Conservation (phyloP, 2,888 invertebrate species). For the Drosophila testacea region DNA sequence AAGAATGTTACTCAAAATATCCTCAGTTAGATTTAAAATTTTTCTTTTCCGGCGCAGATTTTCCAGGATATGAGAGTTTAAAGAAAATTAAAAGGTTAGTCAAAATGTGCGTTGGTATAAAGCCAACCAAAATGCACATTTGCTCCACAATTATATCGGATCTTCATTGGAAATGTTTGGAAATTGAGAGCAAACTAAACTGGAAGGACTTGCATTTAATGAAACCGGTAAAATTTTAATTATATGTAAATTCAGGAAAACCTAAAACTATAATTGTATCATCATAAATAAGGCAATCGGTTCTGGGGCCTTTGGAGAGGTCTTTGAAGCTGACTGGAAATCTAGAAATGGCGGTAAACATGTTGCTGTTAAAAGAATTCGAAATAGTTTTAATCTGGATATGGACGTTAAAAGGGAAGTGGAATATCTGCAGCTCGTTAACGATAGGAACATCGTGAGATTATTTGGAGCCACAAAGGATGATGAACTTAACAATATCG, state of each 20-base stretch:
- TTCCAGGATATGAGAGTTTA: neutral
- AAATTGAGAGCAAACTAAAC: neutral
- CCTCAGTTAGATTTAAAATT: no score
- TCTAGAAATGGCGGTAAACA: neutral
- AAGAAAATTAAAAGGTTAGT: neutral
- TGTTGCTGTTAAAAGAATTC: constrained; percentile 4
- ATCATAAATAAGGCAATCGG: neutral
- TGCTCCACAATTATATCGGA: neutral
- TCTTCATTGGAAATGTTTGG: neutral
- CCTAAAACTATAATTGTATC: neutral
- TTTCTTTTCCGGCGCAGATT: neutral
- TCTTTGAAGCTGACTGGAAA: constrained; percentile 3
- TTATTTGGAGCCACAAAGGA: constrained; percentile 4
- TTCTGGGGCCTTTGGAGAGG: neutral
- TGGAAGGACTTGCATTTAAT: no score
- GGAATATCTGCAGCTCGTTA: neutral
- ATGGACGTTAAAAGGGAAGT: constrained; percentile 5
- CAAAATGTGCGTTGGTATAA: neutral
- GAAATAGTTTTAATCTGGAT: neutral
- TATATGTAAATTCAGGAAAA: neutral
- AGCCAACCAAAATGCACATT: neutral
- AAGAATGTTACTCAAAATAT: no score
- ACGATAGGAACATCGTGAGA: constrained; percentile 19
- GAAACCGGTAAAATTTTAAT: neutral
- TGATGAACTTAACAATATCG: neutral